Percentiles rank a stretch among this genome's conserved stretches.
Conservation (phyloP, 1,140 invertebrate species). For the Carcinoscorpius rotundicauda region DNA sequence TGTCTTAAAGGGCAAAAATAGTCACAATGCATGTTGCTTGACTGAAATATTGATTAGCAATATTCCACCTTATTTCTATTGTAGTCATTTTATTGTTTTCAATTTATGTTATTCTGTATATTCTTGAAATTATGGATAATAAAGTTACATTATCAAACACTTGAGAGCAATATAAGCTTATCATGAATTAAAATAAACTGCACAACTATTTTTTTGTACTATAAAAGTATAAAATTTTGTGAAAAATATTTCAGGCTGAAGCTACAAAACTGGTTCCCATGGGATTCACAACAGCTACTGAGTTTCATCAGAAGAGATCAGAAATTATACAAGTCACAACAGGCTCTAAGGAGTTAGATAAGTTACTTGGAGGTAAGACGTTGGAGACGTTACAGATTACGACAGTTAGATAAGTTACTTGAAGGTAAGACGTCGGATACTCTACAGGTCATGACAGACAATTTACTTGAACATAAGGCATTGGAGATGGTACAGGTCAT, state of each 20-base stretch:
- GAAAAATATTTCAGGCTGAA: slow-evolving; percentile 45
- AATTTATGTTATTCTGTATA: neutral
- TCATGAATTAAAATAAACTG: neutral
- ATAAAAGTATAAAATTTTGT: slow-evolving; percentile 1
- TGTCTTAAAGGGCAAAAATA: too few species aligned
- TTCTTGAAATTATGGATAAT: too few species aligned
- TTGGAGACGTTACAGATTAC: too few species aligned
- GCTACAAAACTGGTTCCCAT: slow-evolving; percentile 88
- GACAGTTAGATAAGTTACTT: too few species aligned
- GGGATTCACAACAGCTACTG: slow-evolving; percentile 95
- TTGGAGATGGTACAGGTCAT: too few species aligned
- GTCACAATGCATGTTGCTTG: too few species aligned
- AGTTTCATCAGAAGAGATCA: slow-evolving; percentile 84
- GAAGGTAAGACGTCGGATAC: too few species aligned
- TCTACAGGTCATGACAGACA: too few species aligned
- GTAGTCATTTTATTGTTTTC: neutral
- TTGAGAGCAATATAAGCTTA: neutral
- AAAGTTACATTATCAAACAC: too few species aligned
- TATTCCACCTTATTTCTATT: too few species aligned
- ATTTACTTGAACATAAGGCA: too few species aligned
- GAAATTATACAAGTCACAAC: slow-evolving; percentile 63
- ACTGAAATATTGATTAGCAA: too few species aligned
- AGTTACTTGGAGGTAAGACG: slow-evolving; percentile 50
- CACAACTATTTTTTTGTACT: slow-evolving; percentile 3
- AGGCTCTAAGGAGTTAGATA: slow-evolving; percentile 80